A percentile compares a stretch with the other conserved stretches of the same genome.
Evolutionary conservation across 2,888 invertebrate species (phyloP).

Genomic region (Acleris cristana): DNA sequence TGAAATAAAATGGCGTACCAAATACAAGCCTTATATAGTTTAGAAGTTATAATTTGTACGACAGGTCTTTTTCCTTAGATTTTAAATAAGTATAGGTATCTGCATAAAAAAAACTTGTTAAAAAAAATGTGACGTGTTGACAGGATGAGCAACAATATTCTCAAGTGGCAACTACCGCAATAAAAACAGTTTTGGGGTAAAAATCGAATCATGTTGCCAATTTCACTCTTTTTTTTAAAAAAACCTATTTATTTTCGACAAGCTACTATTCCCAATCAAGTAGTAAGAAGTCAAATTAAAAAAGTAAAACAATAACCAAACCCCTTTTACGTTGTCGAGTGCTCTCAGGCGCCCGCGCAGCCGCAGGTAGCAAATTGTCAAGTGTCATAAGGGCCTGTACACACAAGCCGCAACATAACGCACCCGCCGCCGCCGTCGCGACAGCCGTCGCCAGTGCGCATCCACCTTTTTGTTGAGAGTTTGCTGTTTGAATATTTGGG

Average conservation of each 20-base stretch:
- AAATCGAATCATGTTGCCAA: neutral
- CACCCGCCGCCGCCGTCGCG: constrained; percentile 21
- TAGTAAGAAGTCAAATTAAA: too few species aligned
- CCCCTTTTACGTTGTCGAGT: constrained; percentile 25
- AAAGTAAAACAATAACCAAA: constrained; percentile 27
- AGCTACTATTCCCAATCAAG: neutral
- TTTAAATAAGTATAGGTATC: too few species aligned
- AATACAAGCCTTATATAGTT: too few species aligned
- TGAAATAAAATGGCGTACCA: too few species aligned
- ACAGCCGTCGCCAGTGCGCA: constrained; percentile 26
- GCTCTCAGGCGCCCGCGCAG: constrained; percentile 23
- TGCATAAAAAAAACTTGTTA: too few species aligned
- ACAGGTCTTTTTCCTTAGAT: too few species aligned
- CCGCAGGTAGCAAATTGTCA: constrained; percentile 37
- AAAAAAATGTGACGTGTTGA: too few species aligned
- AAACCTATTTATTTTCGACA: neutral
- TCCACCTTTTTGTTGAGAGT: constrained; percentile 21
- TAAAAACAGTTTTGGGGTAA: neutral
- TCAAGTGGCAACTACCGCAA: too few species aligned
- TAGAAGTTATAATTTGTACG: too few species aligned
- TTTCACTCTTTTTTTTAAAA: neutral
- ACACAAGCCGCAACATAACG: constrained; percentile 20
- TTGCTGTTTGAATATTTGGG: constrained; percentile 25
- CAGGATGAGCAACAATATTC: too few species aligned
- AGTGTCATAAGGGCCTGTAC: constrained; percentile 22